These are phyloP conservation scores for Drosophila nannoptera DNA, from an alignment of 1,140 invertebrate species.

Conservation along the genomic window DNA sequence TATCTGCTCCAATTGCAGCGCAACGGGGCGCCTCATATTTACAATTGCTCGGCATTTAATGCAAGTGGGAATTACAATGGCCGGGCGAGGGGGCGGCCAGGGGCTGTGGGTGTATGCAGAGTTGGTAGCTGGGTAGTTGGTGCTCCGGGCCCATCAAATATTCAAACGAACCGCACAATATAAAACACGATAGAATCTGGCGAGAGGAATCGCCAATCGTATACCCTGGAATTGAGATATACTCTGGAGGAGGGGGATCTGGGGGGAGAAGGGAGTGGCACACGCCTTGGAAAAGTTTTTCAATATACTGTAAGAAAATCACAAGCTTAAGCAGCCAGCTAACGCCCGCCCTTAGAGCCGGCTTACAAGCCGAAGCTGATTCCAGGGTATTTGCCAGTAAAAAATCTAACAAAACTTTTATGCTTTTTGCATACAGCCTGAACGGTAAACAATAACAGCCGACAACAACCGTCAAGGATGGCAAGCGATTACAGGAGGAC, in stretches of 20 bases:
- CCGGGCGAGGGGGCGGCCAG: conserved; percentile 31
- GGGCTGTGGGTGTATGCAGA: conserved; percentile 3
- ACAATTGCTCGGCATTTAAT: conserved; percentile 73
- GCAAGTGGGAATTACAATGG: conserved; percentile 72
- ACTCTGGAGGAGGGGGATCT: too few species aligned
- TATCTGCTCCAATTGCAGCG: conserved; percentile 72
- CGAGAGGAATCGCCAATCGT: neutral
- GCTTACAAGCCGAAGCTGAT: neutral
- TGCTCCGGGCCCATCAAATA: conserved; percentile 41
- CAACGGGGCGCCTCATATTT: conserved; percentile 51
- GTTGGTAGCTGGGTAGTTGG: neutral
- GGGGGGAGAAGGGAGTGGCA: too few species aligned
- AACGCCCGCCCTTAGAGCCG: neutral
- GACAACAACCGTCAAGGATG: conserved; percentile 62
- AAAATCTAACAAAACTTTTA: conserved; percentile 16
- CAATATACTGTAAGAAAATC: too few species aligned
- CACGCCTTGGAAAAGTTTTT: too few species aligned
- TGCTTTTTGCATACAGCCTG: conserved; percentile 45
- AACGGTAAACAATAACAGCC: conserved; percentile 71
- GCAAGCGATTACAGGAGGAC: conserved; percentile 67
- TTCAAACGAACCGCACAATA: conserved; percentile 53
- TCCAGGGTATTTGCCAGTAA: conserved; percentile 36
- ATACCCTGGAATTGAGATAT: conserved; percentile 8
- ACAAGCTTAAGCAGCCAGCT: too few species aligned
- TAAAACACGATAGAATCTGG: conserved; percentile 4